These are phyloP conservation scores for Melanotaenia boesemani DNA, from an alignment of 2,797 vertebrate genomes.

Conservation along the genomic window DNA sequence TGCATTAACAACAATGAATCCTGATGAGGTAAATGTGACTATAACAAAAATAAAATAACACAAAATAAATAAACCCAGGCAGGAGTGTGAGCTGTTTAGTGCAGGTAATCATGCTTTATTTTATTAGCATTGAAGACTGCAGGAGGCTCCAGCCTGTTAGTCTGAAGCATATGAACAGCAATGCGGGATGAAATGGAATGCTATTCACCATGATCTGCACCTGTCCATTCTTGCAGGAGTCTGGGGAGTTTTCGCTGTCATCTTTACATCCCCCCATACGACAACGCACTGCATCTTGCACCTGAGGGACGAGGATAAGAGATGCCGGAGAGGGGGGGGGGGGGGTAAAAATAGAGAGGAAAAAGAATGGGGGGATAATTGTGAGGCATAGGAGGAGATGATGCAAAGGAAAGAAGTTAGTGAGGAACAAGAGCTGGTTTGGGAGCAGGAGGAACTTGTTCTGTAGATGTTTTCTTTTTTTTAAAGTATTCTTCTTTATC, in stretches of 20 bases:
- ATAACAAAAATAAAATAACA: not conserved
- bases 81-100: slow-evolving; percentile 20
- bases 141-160: slow-evolving; percentile 20
- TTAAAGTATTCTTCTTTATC: slow-evolving; percentile 7
- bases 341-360: slow-evolving; percentile 16
- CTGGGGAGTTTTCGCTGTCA: slow-evolving; percentile 97
- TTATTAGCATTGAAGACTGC: slow-evolving; percentile 8
- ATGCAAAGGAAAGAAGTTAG: slow-evolving; percentile 60
- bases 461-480: slow-evolving; percentile 10
- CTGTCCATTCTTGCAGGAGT: slow-evolving; percentile 99
- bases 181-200: slow-evolving; percentile 83
- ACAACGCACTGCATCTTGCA: slow-evolving; percentile 97
- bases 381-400: slow-evolving; percentile 32
- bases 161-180: slow-evolving; percentile 36
- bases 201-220: slow-evolving; percentile 99
- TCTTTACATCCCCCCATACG: slow-evolving; percentile 96
- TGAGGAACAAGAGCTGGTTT: slow-evolving; percentile 29
- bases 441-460: slow-evolving; percentile 28
- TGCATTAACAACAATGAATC: slow-evolving; percentile 29
- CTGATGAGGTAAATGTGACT: slow-evolving; percentile 15
- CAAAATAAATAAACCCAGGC: slow-evolving; percentile 5
- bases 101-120: slow-evolving; percentile 34
- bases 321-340: not conserved
- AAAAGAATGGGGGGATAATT: not conserved
- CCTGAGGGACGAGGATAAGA: slow-evolving; percentile 77